These are phyloP conservation scores for Temnothorax nylanderi DNA, from an alignment of 1,140 invertebrate genomes.

Conservation along the genomic window DNA sequence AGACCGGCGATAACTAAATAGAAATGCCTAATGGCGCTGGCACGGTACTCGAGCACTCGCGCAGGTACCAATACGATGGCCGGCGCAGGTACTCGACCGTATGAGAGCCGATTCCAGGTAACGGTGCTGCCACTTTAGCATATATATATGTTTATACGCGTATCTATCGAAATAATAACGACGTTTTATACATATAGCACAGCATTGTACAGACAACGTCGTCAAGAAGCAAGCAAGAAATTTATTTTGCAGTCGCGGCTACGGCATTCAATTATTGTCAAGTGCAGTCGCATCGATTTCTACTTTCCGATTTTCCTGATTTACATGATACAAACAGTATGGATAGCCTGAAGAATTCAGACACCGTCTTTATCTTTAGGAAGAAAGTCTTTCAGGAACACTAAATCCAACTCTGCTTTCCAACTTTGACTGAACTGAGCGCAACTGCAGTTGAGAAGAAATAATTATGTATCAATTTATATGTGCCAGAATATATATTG, in stretches of 20 bases:
- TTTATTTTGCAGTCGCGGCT: slow-evolving; percentile 33
- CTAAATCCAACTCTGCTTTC: background rate
- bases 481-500: background rate
- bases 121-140: slow-evolving; percentile 71
- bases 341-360: background rate
- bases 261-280: slow-evolving; percentile 34
- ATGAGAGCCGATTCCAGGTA: slow-evolving; percentile 69
- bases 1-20: slow-evolving; percentile 58
- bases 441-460: background rate
- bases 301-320: slow-evolving; percentile 23
- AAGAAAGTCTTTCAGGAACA: background rate
- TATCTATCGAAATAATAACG: slow-evolving; percentile 70
- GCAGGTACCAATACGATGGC: slow-evolving; percentile 30
- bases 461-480: background rate
- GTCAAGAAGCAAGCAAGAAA: slow-evolving; percentile 41
- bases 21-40: slow-evolving; percentile 53
- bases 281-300: slow-evolving; percentile 2
- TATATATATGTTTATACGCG: slow-evolving; percentile 62
- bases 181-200: slow-evolving; percentile 50
- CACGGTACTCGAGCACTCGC: slow-evolving; percentile 54
- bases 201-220: slow-evolving; percentile 37
- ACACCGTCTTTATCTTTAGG: background rate
- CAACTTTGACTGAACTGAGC: background rate
- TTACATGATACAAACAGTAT: background rate
- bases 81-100: slow-evolving; percentile 54